Conservation (phyloP, 2,888 invertebrate species). For the Drosophila lacicola region DNA sequence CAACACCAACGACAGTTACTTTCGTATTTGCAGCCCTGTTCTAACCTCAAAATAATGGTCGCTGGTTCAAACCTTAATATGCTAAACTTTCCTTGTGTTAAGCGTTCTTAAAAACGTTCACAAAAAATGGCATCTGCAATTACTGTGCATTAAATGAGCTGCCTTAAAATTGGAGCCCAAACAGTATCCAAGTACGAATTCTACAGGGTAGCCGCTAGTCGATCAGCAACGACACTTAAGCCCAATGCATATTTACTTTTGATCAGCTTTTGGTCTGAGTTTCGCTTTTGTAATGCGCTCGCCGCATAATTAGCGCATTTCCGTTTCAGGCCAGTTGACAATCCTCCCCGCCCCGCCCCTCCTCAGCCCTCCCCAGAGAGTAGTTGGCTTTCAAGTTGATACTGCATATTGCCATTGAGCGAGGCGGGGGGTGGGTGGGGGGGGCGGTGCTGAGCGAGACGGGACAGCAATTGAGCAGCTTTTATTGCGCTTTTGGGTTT, state of each 20-base stretch:
- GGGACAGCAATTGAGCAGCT: conserved; percentile 53
- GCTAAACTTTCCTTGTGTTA: no score
- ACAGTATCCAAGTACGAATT: no score
- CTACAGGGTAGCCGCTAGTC: conserved; percentile 15
- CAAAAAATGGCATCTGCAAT: no score
- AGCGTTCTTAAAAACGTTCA: no score
- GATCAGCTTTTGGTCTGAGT: conserved; percentile 21
- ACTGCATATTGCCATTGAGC: conserved; percentile 37
- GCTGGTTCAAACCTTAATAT: no score
- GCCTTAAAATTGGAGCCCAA: no score
- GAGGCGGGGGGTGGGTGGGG: neutral
- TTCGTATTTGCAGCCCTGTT: no score
- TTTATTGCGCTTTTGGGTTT: conserved; percentile 51
- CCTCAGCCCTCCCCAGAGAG: conserved; percentile 1
- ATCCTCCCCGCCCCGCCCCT: neutral
- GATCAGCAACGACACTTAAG: neutral
- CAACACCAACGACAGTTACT: no score
- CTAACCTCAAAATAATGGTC: no score
- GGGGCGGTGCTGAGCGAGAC: neutral
- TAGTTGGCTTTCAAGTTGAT: conserved; percentile 45
- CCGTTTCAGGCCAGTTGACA: conserved; percentile 36
- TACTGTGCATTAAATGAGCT: no score
- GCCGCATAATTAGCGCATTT: conserved; percentile 66
- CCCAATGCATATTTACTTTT: conserved; percentile 18
- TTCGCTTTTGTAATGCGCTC: conserved; percentile 34